Percentiles rank a stretch among this genome's conserved stretches.
These are phyloP conservation scores for Chloromyia formosa DNA, from an alignment of 2,888 invertebrate genomes.

Conservation along the genomic window DNA sequence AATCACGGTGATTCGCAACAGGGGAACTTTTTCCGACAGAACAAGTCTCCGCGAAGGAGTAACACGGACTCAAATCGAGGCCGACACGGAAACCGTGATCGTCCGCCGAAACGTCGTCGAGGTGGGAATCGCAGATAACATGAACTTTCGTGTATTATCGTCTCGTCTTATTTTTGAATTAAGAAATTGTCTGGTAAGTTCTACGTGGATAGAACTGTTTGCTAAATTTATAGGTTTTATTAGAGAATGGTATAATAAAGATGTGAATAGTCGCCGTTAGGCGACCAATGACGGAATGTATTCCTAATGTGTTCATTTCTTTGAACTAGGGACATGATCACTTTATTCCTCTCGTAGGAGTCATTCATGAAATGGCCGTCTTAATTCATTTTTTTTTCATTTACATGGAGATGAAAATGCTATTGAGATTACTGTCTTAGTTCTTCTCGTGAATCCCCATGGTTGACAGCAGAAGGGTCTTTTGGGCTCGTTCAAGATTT, in stretches of 20 bases:
- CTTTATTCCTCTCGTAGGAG: too few species aligned
- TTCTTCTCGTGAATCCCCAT: too few species aligned
- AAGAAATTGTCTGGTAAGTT: background rate
- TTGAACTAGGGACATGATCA: too few species aligned
- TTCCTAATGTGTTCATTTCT: too few species aligned
- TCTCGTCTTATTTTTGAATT: background rate
- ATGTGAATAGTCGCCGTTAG: too few species aligned
- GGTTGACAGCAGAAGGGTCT: too few species aligned
- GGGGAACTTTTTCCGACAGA: background rate
- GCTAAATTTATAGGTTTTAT: background rate
- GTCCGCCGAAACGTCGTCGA: background rate
- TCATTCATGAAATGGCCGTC: too few species aligned
- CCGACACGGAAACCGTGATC: background rate
- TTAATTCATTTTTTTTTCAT: too few species aligned
- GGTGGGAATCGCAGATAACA: constrained; percentile 18
- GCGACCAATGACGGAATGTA: too few species aligned
- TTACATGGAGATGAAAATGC: too few species aligned
- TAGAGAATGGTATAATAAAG: constrained; percentile 3
- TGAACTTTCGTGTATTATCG: background rate
- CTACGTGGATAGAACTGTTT: background rate
- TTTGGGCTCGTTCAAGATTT: too few species aligned
- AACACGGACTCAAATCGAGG: background rate
- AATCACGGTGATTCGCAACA: background rate
- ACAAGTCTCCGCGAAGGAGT: background rate
- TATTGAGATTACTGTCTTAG: too few species aligned